A percentile compares a stretch with the other conserved stretches of the same genome.
phyloP scores from a whole-genome alignment of 2,888 invertebrate genomes.

The Tenthredo mesomela region DNA sequence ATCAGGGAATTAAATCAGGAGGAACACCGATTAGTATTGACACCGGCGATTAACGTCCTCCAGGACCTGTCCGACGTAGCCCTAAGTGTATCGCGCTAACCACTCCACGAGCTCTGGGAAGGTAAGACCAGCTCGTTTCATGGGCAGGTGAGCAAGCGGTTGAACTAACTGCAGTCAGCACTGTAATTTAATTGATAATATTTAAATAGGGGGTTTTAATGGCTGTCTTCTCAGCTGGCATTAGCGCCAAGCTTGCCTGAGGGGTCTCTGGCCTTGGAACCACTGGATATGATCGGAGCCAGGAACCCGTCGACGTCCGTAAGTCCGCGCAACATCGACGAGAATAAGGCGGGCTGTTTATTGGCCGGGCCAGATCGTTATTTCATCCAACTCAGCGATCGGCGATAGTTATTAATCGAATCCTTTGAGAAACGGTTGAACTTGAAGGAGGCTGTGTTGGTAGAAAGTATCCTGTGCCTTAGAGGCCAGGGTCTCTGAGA shows the following conservation, averaged over 20 bases:
- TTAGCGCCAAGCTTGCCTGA: constrained; percentile 57
- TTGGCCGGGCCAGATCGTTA: constrained; percentile 74
- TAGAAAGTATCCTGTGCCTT: not conserved
- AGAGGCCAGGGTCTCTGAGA: not conserved
- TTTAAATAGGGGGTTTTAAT: constrained; percentile 75
- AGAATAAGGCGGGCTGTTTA: constrained; percentile 70
- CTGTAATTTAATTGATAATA: constrained; percentile 76
- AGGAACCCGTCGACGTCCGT: not conserved
- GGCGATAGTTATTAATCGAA: constrained; percentile 34
- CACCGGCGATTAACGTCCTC: constrained; percentile 70
- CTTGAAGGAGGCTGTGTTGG: not conserved
- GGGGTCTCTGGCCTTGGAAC: constrained; percentile 55
- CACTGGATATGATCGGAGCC: not conserved
- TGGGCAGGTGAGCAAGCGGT: constrained; percentile 59
- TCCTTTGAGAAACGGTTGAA: constrained; percentile 8
- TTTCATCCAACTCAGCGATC: constrained; percentile 70
- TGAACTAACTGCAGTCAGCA: constrained; percentile 59
- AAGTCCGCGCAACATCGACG: not conserved
- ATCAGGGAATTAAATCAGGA: constrained; percentile 72
- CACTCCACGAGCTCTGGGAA: not conserved
- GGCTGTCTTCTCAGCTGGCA: constrained; percentile 66
- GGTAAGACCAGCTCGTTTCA: constrained; percentile 55
- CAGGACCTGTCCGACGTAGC: not conserved
- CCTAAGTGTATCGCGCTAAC: not conserved
- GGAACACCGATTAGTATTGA: constrained; percentile 73